Evolutionary conservation across 2,888 invertebrate species (phyloP), one percentile per base, ranked within the genome.

Genomic region (Metalampra italica): DNA sequence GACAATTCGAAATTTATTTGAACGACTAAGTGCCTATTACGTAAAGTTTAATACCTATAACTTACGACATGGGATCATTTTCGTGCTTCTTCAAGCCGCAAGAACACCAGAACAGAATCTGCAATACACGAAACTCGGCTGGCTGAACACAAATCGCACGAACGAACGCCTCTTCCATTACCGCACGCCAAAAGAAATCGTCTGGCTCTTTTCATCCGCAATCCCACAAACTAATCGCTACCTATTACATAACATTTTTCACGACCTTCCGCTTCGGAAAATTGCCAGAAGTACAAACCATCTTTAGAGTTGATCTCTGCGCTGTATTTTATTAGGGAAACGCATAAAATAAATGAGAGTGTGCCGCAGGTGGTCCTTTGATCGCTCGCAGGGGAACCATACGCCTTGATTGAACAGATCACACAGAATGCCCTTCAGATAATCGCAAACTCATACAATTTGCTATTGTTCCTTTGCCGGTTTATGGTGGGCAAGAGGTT

Each of bases 271-370:
- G 3, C 22, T 22, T 22, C 22, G 22, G 22, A 22, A 22, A 22
- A 22, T 22, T 39, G 14, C n/a, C 39, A 39, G n/a, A 39, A 39
- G 15, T 13, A 8, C 39, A 39, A 39, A 39, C 39, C 14, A 14
- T 39, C 39, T 53, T 48, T 40, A 52, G 51, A 47, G 51, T 53
- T 55, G 57, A 55, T 57, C 41, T 53, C 39, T 14, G 9, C 46
- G 45, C 13, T 52, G 55, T 59, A 58, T 60, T 58, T 57, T 61
- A 57, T 61, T 56, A 58, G 54, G 51, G 52, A 55, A 54, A 57
- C 52, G 50, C 54, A 56, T 60, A 59, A 59, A 59, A 59, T 56
- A 62, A 62, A 61, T 52, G 60, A 54, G 55, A 53, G 54, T 22
- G 49, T 52, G 55, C 51, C 58, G 50, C 62, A 62, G 62, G 58